Conservation (phyloP, 2,113 vertebrate species). For the Protobothrops flavoviridis region DNA sequence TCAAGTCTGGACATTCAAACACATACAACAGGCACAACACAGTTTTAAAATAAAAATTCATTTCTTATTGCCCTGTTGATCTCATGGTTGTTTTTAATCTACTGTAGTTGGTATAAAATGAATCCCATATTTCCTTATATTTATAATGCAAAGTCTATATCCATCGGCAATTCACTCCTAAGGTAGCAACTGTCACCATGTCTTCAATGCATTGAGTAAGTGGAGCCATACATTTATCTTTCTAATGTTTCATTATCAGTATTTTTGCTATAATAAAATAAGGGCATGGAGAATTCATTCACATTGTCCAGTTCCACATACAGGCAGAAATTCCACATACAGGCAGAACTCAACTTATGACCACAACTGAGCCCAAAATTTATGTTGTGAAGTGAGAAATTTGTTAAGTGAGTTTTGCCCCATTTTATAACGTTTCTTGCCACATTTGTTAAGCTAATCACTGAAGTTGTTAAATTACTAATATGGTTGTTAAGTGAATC, state of each 20-base stretch:
- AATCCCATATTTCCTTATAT: background rate
- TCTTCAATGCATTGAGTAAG: background rate
- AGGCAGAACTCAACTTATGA: background rate
- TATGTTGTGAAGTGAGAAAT: background rate
- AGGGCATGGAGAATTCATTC: background rate
- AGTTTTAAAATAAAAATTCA: background rate
- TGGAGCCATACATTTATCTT: background rate
- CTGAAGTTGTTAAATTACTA: background rate
- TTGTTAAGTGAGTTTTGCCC: background rate
- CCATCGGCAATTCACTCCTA: background rate
- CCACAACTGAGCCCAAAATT: background rate
- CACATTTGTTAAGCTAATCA: background rate
- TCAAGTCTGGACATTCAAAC: background rate
- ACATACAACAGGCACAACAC: background rate
- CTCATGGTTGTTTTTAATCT: background rate
- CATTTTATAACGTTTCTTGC: background rate
- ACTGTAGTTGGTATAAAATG: background rate
- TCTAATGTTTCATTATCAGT: background rate
- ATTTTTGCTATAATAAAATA: background rate
- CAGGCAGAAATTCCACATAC: background rate
- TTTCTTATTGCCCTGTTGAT: background rate
- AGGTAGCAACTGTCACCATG: background rate
- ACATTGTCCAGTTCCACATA: background rate
- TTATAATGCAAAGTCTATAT: background rate
- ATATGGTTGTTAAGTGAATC: background rate